Evolutionary conservation across 2,113 vertebrate species (phyloP).

Genomic region (Dicrurus megarhynchus): DNA sequence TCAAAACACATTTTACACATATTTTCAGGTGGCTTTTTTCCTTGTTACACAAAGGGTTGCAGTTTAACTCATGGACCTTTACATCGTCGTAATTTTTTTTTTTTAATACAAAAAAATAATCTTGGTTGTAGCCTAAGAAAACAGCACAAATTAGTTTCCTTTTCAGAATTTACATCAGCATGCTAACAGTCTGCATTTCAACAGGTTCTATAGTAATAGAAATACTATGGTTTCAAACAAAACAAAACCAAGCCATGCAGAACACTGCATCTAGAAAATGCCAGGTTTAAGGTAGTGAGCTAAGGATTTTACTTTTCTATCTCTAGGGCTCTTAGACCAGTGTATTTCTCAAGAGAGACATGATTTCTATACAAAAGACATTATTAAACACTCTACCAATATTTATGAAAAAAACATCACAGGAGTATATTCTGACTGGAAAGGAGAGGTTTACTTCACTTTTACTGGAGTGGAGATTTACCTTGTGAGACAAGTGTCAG

Average conservation of each 20-base stretch:
- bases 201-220: neutral
- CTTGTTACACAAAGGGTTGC: neutral
- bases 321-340: neutral
- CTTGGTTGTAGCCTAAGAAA: neutral
- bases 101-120: neutral
- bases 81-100: neutral
- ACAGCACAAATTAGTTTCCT: neutral
- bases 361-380: neutral
- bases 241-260: conserved; percentile 6
- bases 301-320: conserved; percentile 9
- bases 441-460: neutral
- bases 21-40: conserved; percentile 2
- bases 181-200: neutral
- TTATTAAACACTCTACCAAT: neutral
- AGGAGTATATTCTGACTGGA: neutral
- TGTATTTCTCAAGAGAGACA: neutral
- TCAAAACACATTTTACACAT: neutral
- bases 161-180: neutral
- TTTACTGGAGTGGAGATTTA: neutral
- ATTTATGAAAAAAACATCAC: neutral
- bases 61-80: neutral
- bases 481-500: neutral
- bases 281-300: conserved; percentile 12
- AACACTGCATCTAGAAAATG: neutral
- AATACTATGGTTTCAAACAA: neutral